phyloP scores from a whole-genome alignment of 2,113 vertebrate genomes.

The Cynocephalus volans region DNA sequence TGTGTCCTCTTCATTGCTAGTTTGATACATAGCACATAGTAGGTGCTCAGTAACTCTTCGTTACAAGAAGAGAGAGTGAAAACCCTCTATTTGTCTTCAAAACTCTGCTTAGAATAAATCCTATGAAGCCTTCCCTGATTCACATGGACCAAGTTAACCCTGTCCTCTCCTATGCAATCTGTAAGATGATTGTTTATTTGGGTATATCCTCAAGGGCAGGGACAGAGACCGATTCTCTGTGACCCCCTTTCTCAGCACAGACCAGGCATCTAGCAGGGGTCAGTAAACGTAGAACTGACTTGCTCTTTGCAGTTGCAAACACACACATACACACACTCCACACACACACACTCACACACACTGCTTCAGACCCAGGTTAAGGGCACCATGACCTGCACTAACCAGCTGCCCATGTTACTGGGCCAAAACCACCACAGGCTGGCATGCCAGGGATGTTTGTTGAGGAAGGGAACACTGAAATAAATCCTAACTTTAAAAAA shows the following conservation, averaged over 20 bases:
- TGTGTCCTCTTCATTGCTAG: background rate
- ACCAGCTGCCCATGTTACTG: background rate
- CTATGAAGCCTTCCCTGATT: background rate
- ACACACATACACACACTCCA: background rate
- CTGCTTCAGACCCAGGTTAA: background rate
- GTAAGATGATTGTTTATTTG: background rate
- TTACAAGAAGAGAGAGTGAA: background rate
- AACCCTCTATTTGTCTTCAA: background rate
- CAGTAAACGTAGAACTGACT: background rate
- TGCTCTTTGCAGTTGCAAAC: background rate
- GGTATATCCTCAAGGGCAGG: background rate
- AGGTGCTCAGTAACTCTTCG: background rate
- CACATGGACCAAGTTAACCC: background rate
- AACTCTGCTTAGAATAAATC: background rate
- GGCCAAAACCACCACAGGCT: background rate
- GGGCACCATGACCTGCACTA: background rate
- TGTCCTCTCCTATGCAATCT: background rate
- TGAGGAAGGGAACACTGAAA: slow-evolving; percentile 51
- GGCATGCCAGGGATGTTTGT: slow-evolving; percentile 52
- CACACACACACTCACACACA: background rate
- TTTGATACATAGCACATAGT: background rate
- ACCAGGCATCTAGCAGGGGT: background rate
- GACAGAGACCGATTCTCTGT: background rate
- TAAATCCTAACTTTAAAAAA: slow-evolving; percentile 72
- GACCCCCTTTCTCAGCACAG: background rate